These are phyloP conservation scores for Calliphora vicina DNA, from an alignment of 1,140 invertebrate species.

Conservation along the genomic window DNA sequence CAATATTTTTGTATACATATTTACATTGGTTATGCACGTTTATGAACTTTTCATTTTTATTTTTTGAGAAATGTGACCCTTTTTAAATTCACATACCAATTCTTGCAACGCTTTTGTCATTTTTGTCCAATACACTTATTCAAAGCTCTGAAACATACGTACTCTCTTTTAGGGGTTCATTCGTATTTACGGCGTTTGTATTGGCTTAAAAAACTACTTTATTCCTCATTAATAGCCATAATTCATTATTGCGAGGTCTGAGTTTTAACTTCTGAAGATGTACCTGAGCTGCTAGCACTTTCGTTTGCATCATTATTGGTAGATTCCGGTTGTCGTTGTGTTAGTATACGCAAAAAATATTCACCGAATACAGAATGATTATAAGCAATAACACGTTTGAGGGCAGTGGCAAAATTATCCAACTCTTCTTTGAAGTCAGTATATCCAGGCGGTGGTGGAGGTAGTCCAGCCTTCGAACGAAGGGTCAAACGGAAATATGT, in stretches of 20 bases:
- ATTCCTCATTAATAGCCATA: background rate
- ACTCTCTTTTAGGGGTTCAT: background rate
- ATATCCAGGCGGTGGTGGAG: constrained; percentile 58
- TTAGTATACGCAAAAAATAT: constrained; percentile 51
- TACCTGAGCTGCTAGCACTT: background rate
- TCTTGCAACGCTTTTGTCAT: no score
- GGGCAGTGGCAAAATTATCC: constrained; percentile 53
- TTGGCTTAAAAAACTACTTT: background rate
- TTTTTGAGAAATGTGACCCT: no score
- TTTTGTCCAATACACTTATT: background rate
- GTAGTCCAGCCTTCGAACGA: constrained; percentile 50
- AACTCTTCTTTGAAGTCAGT: constrained; percentile 53
- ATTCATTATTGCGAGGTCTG: constrained; percentile 20
- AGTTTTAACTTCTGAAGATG: background rate
- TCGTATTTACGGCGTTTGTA: background rate
- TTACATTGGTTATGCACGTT: no score
- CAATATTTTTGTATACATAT: no score
- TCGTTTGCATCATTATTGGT: background rate
- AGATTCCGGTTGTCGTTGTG: constrained; percentile 32
- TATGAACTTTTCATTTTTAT: no score
- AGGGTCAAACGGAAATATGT: constrained; percentile 54
- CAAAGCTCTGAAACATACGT: background rate
- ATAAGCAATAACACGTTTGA: constrained; percentile 58
- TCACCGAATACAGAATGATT: constrained; percentile 62
- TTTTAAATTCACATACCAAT: no score